phyloP scores from a whole-genome alignment of 2,113 vertebrate genomes.

The Diphyllodes magnificus region DNA sequence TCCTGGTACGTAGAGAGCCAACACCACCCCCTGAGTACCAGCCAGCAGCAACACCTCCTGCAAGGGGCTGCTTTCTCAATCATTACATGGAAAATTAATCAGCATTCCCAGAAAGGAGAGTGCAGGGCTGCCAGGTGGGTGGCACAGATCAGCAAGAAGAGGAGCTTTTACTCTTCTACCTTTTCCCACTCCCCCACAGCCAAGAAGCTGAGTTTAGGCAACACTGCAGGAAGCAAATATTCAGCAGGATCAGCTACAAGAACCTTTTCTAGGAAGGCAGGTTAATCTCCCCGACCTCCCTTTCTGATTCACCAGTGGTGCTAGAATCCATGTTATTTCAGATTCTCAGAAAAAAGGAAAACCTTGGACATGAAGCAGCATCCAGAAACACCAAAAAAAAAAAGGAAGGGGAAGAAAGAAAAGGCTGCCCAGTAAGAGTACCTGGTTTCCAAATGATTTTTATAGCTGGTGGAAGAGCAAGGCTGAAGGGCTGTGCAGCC shows the following conservation, averaged over 20 bases:
- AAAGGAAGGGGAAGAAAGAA: background rate
- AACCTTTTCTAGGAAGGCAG: background rate
- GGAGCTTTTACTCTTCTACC: background rate
- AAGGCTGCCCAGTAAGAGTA: background rate
- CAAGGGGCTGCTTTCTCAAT: background rate
- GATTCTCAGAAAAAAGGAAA: background rate
- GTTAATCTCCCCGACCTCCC: background rate
- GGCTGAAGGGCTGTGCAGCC: background rate
- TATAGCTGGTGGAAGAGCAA: background rate
- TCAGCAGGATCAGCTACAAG: background rate
- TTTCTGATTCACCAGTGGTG: background rate
- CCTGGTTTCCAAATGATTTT: background rate
- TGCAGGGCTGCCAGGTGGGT: background rate
- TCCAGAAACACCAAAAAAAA: background rate
- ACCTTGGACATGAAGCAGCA: accelerated
- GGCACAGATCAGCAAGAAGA: background rate
- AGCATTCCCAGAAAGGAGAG: background rate
- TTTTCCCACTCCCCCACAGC: background rate
- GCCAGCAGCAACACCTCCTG: background rate
- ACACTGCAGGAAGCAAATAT: background rate
- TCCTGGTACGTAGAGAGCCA: background rate
- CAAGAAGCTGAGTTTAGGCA: background rate
- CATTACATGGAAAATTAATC: background rate
- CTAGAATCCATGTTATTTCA: background rate
- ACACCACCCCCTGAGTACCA: background rate